Percentiles rank a stretch among this genome's conserved stretches.
phyloP scores from a whole-genome alignment of 2,113 vertebrate species.

The Gopherus flavomarginatus region DNA sequence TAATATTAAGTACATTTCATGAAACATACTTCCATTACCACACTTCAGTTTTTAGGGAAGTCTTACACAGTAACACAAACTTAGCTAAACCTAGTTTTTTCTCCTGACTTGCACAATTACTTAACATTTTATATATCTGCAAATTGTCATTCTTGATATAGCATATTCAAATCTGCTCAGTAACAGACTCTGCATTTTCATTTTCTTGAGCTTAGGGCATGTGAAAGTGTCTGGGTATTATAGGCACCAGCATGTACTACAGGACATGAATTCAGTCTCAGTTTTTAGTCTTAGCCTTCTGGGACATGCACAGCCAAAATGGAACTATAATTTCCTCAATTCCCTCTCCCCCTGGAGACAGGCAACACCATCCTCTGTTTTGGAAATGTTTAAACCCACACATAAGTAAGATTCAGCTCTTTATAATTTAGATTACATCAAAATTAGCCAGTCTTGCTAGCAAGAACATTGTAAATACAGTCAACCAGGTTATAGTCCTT shows the following conservation, averaged over 20 bases:
- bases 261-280: neutral
- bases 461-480: neutral
- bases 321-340: neutral
- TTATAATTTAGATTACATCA: neutral
- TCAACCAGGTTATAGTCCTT: neutral
- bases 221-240: rapidly evolving
- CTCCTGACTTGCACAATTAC: rapidly evolving
- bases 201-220: neutral
- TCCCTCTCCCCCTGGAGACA: neutral
- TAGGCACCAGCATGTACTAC: neutral
- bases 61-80: neutral
- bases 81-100: neutral
- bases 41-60: neutral
- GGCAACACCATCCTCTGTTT: neutral
- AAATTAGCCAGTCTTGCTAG: neutral
- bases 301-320: neutral
- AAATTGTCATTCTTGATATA: neutral
- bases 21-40: neutral
- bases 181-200: rapidly evolving
- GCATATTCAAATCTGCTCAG: neutral
- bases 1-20: rapidly evolving
- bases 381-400: neutral
- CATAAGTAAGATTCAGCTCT: neutral
- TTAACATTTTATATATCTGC: neutral
- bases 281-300: neutral